Conservation (phyloP, 2,113 vertebrate species). For the Poecile atricapillus region DNA sequence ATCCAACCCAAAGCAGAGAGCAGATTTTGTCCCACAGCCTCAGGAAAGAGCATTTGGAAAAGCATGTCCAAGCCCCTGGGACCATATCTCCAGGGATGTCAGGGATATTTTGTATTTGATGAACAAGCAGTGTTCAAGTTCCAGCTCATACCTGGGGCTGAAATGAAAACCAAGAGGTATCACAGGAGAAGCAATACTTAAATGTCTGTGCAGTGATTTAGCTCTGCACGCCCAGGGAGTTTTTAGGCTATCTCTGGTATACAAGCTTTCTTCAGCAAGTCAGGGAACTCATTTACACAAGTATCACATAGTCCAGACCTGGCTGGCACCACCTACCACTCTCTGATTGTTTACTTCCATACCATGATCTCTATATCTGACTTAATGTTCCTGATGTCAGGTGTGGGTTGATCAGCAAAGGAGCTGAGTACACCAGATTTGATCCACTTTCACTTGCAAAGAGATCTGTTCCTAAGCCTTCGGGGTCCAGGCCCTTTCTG, state of each 20-base stretch:
- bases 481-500: background rate
- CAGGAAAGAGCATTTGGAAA: background rate
- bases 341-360: background rate
- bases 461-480: background rate
- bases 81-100: background rate
- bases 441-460: background rate
- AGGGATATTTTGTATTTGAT: background rate
- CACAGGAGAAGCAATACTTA: background rate
- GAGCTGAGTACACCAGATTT: background rate
- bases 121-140: background rate
- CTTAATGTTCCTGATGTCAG: background rate
- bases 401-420: background rate
- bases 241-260: background rate
- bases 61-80: background rate
- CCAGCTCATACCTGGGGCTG: background rate
- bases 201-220: background rate
- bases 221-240: background rate
- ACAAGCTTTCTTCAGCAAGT: background rate
- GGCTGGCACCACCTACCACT: background rate
- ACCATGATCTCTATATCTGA: background rate
- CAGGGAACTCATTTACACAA: background rate
- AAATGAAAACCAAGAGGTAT: background rate
- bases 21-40: background rate
- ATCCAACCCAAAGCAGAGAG: background rate
- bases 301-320: background rate